Evolutionary conservation across 2,797 vertebrate genomes (phyloP).

Genomic region (Ctenosaura bakeri): DNA sequence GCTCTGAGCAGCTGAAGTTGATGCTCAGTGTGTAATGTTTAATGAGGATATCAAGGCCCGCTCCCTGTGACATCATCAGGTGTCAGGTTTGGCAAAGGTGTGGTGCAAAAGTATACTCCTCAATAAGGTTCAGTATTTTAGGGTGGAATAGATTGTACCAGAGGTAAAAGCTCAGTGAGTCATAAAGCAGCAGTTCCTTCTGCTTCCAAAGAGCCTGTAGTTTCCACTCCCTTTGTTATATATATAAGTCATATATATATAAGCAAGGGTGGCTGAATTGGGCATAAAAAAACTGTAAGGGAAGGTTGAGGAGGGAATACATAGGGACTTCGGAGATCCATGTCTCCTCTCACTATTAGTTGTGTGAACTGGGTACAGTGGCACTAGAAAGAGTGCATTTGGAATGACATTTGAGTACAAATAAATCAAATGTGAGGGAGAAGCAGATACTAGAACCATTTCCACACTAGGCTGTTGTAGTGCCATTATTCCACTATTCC

Average conservation of each 20-base stretch:
- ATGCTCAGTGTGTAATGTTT: too few species aligned
- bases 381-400: background rate
- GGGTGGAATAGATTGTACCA: background rate
- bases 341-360: background rate
- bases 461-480: too few species aligned
- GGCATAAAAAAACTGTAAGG: background rate
- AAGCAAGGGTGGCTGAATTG: background rate
- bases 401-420: rapidly evolving
- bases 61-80: too few species aligned
- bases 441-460: background rate
- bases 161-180: background rate
- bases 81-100: too few species aligned
- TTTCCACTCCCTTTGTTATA: background rate
- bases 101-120: background rate
- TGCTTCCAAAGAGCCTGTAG: background rate
- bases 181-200: background rate
- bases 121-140: background rate
- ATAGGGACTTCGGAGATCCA: rapidly evolving
- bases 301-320: rapidly evolving
- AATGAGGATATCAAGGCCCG: too few species aligned
- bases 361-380: rapidly evolving
- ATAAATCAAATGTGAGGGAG: background rate
- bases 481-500: too few species aligned
- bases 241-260: rapidly evolving
- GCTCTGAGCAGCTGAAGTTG: too few species aligned